Evolutionary conservation across 2,797 vertebrate species (phyloP), one percentile per base, ranked within the genome.

Genomic region (Danio tinwini): DNA sequence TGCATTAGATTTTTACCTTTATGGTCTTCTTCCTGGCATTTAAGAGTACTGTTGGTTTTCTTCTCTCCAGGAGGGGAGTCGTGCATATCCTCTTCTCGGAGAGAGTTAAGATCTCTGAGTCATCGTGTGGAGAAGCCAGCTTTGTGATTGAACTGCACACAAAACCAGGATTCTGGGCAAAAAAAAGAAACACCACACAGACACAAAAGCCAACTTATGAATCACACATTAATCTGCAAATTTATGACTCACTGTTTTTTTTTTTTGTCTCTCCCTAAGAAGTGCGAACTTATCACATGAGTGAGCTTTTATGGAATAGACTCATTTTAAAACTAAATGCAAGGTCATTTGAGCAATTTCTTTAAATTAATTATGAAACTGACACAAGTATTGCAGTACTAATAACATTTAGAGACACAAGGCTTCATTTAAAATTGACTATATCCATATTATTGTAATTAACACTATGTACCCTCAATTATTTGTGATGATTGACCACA

Each of bases 81-180:
- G 0, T 6, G 53, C 40, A 69, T 39, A 59, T 52, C 62, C 80
- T 39, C 14, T 39, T 7, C 50, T 67, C 11, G 42, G 50, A 53
- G 19, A 63, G 59, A 65, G 69, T 16, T 40, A 39, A 64, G 68
- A 29, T 29, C 29, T 29, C 80, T 67, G 80, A 81, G 40, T 78
- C 74, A 82, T 81, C 69, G 62, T 40, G 65, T 50, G 40, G 13
- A 62, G 49, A 42, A 29, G 21, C 70, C 67, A 76, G 71, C 81
- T 71, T 53, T 82, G 50, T 71, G 72, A 65, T 67, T 56, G 45
- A 78, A 75, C 40, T 52, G 65, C 63, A 78, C 80, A 75, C 80
- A 85, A 82, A 86, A 86, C 82, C 80, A 86, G 80, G 80, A 84
- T 86, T 75, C 74, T 72, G 74, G 80, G 65, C 82, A 68, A 76